These are phyloP conservation scores for Deroptyus accipitrinus DNA, from an alignment of 2,113 vertebrate genomes.

Conservation along the genomic window DNA sequence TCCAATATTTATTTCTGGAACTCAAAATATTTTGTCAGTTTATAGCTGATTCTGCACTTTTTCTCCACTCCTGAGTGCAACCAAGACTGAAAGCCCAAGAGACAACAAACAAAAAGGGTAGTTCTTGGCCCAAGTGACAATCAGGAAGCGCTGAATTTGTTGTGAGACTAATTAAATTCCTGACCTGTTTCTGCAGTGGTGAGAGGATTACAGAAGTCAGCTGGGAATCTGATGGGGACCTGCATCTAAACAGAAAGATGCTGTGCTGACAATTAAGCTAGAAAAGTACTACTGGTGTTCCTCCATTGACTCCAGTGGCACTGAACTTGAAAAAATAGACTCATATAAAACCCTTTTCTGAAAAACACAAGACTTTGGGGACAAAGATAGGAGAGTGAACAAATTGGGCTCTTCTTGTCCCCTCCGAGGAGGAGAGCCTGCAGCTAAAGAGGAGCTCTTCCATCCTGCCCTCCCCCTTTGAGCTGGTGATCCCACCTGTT, in stretches of 20 bases:
- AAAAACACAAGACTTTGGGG: not conserved
- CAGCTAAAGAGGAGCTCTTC: not conserved
- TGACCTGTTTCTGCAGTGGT: not conserved
- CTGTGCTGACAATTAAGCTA: not conserved
- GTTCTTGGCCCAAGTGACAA: not conserved
- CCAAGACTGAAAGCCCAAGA: not conserved
- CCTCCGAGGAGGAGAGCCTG: not conserved
- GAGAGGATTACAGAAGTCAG: not conserved
- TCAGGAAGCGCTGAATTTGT: not conserved
- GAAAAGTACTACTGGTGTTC: not conserved
- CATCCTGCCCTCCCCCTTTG: not conserved
- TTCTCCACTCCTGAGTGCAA: not conserved
- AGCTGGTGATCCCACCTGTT: conserved; percentile 53
- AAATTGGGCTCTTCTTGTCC: not conserved
- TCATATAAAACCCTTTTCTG: not conserved
- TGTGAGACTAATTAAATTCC: not conserved
- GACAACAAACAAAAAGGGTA: not conserved
- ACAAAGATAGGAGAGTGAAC: not conserved
- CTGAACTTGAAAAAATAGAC: not conserved
- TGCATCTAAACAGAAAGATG: not conserved
- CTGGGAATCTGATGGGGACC: not conserved
- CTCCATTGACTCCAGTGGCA: not conserved
- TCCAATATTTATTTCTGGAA: not conserved
- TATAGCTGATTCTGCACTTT: not conserved
- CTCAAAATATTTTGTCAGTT: not conserved